Evolutionary conservation across 1,140 invertebrate species (phyloP).

Genomic region (Aleiodes sp.): DNA sequence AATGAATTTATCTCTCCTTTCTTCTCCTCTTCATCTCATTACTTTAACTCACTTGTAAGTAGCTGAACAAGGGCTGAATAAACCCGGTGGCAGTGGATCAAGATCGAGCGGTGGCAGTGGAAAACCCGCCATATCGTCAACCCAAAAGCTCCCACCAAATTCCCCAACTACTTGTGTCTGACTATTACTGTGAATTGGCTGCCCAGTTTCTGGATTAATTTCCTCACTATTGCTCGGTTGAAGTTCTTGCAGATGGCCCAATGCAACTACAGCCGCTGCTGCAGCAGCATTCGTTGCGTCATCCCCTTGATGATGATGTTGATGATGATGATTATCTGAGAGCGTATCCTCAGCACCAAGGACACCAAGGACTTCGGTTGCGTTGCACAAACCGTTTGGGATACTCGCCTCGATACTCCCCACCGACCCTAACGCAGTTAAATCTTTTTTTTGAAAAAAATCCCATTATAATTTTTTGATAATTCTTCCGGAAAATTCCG

Average conservation of each 20-base stretch:
- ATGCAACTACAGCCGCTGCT: conserved; percentile 47
- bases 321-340: conserved; percentile 41
- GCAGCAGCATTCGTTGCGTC: conserved; percentile 21
- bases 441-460: not conserved
- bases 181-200: conserved; percentile 53
- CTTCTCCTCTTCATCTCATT: not conserved
- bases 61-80: conserved; percentile 76
- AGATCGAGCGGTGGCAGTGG: conserved; percentile 79
- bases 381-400: conserved; percentile 57
- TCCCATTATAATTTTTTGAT: not conserved
- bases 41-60: conserved; percentile 73
- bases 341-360: conserved; percentile 54
- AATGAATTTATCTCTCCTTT: not conserved
- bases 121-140: conserved; percentile 84
- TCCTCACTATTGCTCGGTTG: conserved; percentile 53
- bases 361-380: conserved; percentile 51
- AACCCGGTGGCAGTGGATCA: conserved; percentile 74
- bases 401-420: conserved; percentile 64
- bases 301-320: conserved; percentile 18
- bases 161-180: conserved; percentile 59
- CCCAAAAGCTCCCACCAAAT: conserved; percentile 69
- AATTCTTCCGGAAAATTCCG: no score
- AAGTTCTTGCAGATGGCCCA: conserved; percentile 55
- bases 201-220: conserved; percentile 50
- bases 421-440: conserved; percentile 52